Base-by-base conservation (phyloP, 2,797 vertebrate genomes). In the Acropternis orthonyx region DNA sequence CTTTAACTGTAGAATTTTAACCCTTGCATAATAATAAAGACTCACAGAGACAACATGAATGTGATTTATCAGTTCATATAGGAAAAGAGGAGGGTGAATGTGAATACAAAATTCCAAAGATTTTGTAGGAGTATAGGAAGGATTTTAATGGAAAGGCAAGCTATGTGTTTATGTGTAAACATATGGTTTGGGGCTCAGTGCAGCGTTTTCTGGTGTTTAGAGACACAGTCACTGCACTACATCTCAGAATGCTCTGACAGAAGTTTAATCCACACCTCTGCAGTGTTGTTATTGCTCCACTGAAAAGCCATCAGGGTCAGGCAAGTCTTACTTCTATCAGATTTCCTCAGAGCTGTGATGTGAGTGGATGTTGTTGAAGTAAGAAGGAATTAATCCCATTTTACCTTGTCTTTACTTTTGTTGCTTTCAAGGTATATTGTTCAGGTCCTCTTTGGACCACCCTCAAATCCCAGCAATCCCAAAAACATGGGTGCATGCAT, bases 131-230 rank as follows among this genome's bases (percentile, higher is more conserved):
- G 17, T 2, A 4, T 34, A 34, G 32, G 28, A 84, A 81, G 15
- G 12, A 16, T 23, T 71, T 61, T 20, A 86, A 1, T 39, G 41
- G 26, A 78, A 80, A 85, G 10, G 7, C 5, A 2, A 0, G 0
- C 28, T 63, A 9, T 37, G 39, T 67, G 26, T 76, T 88, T 37
- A 8, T 44, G 4, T 59, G 28, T 11, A 30, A 88, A 28, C 4
- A 5, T 44, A 55, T 78, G 22, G 13, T 28, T 83, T 67, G 26
- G 63, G 76, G 52, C 39, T 92, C 61, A 71, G 22, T 17, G 34
- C 48, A 80, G 54, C 46, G 28, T 68, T 75, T 41, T 20, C 58
- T 11, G 21, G 12, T 43, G 6, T 44, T 26, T 34, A 68, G 19
- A 43, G 61, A 52, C 30, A 51, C 6, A 44, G n/a, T 61, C 30